These are phyloP conservation scores for Tapirus terrestris DNA, from an alignment of 2,113 vertebrate genomes.

Conservation along the genomic window DNA sequence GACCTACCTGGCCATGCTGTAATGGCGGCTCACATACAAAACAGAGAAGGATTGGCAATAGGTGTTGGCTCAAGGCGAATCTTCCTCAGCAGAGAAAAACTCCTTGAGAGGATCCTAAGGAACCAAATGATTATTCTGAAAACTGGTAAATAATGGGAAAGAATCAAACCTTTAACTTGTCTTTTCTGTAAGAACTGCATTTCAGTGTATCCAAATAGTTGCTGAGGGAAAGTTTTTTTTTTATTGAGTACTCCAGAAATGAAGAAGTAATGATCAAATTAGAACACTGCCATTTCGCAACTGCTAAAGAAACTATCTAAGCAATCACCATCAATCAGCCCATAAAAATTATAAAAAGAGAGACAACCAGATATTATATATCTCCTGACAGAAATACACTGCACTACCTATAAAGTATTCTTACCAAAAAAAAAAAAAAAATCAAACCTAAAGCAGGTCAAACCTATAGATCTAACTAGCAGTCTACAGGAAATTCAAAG, in stretches of 20 bases:
- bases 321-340: neutral
- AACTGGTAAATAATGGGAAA: neutral
- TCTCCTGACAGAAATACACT: slow-evolving; percentile 12
- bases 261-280: slow-evolving; percentile 30
- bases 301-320: slow-evolving; percentile 27
- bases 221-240: neutral
- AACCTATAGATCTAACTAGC: neutral
- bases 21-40: too few relatives aligned
- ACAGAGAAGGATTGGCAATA: too few relatives aligned
- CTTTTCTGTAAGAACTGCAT: neutral
- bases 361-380: neutral
- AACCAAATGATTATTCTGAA: slow-evolving; percentile 35
- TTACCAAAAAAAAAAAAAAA: slow-evolving; percentile 2
- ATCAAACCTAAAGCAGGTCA: neutral
- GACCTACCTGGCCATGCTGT: too few relatives aligned
- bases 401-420: neutral
- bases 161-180: slow-evolving; percentile 23
- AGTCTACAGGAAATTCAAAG: slow-evolving; percentile 47
- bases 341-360: slow-evolving; percentile 34
- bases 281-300: neutral
- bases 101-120: neutral
- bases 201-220: slow-evolving; percentile 19
- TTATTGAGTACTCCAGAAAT: neutral
- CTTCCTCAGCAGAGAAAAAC: neutral
- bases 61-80: too few relatives aligned